Evolutionary conservation across 2,797 vertebrate species (phyloP), one percentile per base, ranked within the genome.

Genomic region (Meda fulgida): DNA sequence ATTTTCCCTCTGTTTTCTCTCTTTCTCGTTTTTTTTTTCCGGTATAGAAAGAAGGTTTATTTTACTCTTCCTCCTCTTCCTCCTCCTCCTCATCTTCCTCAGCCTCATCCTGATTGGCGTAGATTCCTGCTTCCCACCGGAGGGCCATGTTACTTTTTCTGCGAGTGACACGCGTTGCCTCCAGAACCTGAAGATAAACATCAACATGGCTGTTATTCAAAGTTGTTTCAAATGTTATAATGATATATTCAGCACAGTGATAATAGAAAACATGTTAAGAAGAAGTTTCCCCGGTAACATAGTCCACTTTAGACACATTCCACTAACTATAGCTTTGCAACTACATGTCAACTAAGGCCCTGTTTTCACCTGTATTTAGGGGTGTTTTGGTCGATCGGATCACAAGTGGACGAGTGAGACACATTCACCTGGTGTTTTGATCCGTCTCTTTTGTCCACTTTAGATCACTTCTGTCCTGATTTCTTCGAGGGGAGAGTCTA

Each of bases 91-190:
- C 91, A 14, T 87, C 88, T 86, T 93, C 96, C 26, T 96, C 94
- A 0, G 91, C 91, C 77, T 96, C 96, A 77, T 96, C 96, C 31
- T 94, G 95, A 91, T 97, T 97, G 91, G 96, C 94, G 6, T 97
- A 97, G 84, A 97, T 96, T 58, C 96, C 97, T 0, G 96, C 96
- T 89, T 97, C 97, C 97, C 96, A 97, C 55, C 96, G 95, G 81
- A 97, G 85, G 0, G 97, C 96, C 94, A 99, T 96, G 48, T 97
- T 96, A 7, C 98, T 99, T 95, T 99, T 99, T 85, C 98, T 96
- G 89, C 97, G 95, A 85, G 97, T 98, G 85, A 99, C 97, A 10
- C 98, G 95, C 2, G 98, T 99, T 0, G 98, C 98, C 91, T 99
- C 98, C 8, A 99, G 95, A 88, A 99, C 98, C 98, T 99, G 93